A percentile compares a stretch with the other conserved stretches of the same genome.
Evolutionary conservation across 1,140 invertebrate genomes (phyloP).

Genomic region (Araneus ventricosus): DNA sequence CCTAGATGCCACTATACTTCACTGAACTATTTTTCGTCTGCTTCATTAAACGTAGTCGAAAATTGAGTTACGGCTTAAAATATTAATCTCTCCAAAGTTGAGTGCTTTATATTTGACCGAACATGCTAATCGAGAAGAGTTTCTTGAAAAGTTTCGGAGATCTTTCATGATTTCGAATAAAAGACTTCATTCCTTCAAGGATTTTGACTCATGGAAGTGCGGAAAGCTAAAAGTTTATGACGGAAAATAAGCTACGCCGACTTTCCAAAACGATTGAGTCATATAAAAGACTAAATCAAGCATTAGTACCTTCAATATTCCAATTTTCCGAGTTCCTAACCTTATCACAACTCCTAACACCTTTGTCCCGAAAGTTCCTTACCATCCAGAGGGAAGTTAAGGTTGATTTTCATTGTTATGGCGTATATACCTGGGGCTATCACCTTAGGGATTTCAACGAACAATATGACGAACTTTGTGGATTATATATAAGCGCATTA

Average conservation of each 20-base stretch:
- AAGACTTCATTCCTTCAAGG: not conserved
- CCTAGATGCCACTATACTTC: not conserved
- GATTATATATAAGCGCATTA: too few species aligned
- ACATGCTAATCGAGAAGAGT: not conserved
- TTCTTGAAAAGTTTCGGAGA: not conserved
- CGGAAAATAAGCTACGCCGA: too few species aligned
- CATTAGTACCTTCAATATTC: too few species aligned
- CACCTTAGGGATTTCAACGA: too few species aligned
- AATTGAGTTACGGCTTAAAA: conserved; percentile 35
- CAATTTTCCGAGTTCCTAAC: not conserved
- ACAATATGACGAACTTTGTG: too few species aligned
- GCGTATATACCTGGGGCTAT: too few species aligned
- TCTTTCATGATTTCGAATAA: not conserved
- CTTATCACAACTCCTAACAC: not conserved
- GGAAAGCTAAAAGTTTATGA: too few species aligned
- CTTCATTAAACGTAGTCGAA: not conserved
- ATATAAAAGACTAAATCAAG: conserved; percentile 10
- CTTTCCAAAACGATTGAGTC: not conserved
- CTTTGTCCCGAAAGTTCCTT: too few species aligned
- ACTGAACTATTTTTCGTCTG: not conserved
- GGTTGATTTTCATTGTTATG: too few species aligned
- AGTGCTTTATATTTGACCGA: conserved; percentile 45
- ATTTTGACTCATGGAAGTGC: not conserved
- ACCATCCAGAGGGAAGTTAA: too few species aligned
- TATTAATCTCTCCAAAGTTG: not conserved